Base-by-base conservation (phyloP, 1,140 invertebrate genomes). In the Conus betulinus region DNA sequence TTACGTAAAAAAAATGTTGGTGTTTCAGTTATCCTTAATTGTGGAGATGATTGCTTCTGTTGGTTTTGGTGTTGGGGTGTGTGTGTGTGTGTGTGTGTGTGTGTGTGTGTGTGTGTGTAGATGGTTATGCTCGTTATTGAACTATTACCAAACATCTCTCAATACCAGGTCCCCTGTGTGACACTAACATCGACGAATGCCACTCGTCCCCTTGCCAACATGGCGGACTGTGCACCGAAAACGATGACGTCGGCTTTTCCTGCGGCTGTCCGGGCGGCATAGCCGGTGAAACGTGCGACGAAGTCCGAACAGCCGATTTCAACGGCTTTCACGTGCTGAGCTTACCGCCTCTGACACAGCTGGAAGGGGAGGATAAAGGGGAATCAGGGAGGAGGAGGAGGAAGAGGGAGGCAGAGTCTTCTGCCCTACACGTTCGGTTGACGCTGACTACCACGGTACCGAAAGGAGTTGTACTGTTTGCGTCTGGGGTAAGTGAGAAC, bases 181-280 rank as follows among this genome's bases (percentile, higher is more conserved):
- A 90, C 63, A 89, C 79, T 0, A 90, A 92, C 57, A 92, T 93
- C 27, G 76, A 92, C 71, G 92, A 92, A 87, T 93, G 93, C 88
- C 74, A 79, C 8, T 89, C 91, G 0, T n/a, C 39, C 0, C 93
- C 93, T 3, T 94, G 93, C 90, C 67, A 63, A 51, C 84, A 94
- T 90, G 90, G 88, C n/a, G 93, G 92, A 13, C 90, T 85, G n/a
- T 94, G 93, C 90, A 79, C 87, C n/a, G 90, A 93, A 71, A 83
- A 25, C 96, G 96, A 74, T 96, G 96, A 87, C 17, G 84, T 53
- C 13, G 27, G 55, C 7, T 93, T 87, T 84, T 52, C 52, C 15
- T 93, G 92, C 86, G 52, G 39, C 13, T 93, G 92, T 89, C 84
- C 88, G 10, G 53, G 51, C 23, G 91, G 91, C 17, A 87, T 91